phyloP scores from a whole-genome alignment of 2,888 invertebrate species.

The Pachliopta kotzebuea region DNA sequence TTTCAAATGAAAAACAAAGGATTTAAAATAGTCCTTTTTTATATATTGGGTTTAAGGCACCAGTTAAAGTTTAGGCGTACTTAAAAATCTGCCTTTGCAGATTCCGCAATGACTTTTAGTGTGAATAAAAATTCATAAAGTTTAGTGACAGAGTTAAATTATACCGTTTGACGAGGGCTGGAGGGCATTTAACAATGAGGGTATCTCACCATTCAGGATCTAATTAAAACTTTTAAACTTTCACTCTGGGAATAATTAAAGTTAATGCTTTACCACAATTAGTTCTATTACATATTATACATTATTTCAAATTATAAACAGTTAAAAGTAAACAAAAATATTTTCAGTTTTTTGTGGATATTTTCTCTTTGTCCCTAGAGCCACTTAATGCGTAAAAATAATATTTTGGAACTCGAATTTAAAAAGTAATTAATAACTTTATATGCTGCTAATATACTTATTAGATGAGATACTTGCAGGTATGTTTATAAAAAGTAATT shows the following conservation, averaged over 20 bases:
- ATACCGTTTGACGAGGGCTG: neutral
- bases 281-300: neutral
- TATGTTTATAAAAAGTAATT: slow-evolving; percentile 2
- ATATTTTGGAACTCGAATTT: too few relatives aligned
- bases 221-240: slow-evolving; percentile 13
- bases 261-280: neutral
- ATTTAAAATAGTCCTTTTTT: too few relatives aligned
- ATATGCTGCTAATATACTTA: neutral
- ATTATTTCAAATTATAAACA: neutral
- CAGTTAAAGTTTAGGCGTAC: too few relatives aligned
- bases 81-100: neutral
- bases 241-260: neutral
- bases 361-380: too few relatives aligned
- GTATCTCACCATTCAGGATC: slow-evolving; percentile 3
- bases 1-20: too few relatives aligned
- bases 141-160: neutral
- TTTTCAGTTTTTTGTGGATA: neutral
- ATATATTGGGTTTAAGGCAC: too few relatives aligned
- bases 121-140: neutral
- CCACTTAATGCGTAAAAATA: too few relatives aligned
- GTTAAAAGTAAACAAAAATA: neutral
- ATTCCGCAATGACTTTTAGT: neutral
- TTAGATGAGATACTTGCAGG: too few relatives aligned
- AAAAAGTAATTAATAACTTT: too few relatives aligned
- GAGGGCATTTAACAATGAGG: slow-evolving; percentile 3